Conservation (phyloP, 2,888 invertebrate species). For the Agrochola macilenta region DNA sequence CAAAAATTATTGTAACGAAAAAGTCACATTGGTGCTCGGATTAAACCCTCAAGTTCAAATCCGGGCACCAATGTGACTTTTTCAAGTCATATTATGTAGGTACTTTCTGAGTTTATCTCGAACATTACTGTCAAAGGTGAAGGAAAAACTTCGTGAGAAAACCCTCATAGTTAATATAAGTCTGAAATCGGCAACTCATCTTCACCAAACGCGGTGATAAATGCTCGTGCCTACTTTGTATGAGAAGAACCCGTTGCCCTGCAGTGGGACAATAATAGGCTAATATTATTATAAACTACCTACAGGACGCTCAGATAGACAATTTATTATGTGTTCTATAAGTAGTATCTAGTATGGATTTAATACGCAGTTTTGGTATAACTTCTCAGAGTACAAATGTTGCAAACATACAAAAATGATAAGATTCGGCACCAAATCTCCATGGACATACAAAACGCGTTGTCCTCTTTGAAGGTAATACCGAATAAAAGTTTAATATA, state of each 20-base stretch:
- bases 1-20: neutral
- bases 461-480: slow-evolving; percentile 83
- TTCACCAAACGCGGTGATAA: no score
- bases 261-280: no score
- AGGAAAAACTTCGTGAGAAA: no score
- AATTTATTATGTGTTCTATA: neutral
- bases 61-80: neutral
- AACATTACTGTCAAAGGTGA: neutral
- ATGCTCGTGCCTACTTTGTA: neutral
- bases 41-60: neutral
- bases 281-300: no score
- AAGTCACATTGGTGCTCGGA: no score
- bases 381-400: slow-evolving; percentile 79
- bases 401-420: slow-evolving; percentile 80
- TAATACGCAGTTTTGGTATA: neutral
- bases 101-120: neutral
- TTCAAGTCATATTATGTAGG: neutral
- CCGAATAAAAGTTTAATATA: slow-evolving; percentile 81
- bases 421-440: slow-evolving; percentile 80
- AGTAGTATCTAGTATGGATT: neutral
- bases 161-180: neutral
- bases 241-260: neutral
- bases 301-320: no score
- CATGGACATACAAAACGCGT: slow-evolving; percentile 82
- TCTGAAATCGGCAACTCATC: neutral